Evolutionary conservation across 2,888 invertebrate genomes (phyloP).

Genomic region (Cryptosula pallasiana): DNA sequence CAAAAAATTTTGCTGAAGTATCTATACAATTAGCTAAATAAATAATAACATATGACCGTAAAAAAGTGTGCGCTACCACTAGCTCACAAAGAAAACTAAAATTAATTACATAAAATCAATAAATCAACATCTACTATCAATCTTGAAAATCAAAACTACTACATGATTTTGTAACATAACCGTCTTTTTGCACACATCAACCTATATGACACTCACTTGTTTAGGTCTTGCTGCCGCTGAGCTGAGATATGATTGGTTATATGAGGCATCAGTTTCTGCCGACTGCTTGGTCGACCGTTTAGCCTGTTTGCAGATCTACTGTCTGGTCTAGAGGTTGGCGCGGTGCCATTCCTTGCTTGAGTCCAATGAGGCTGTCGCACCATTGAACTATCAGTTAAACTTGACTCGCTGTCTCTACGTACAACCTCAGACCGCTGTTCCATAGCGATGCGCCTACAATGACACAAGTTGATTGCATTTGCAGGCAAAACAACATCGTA

Average conservation of each 20-base stretch:
- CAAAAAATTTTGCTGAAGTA: too few species aligned
- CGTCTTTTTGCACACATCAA: too few species aligned
- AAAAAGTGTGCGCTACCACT: too few species aligned
- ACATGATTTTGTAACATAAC: too few species aligned
- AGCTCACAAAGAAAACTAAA: too few species aligned
- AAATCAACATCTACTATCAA: too few species aligned
- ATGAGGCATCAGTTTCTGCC: neutral
- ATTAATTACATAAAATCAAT: too few species aligned
- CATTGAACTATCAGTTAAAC: conserved; percentile 6
- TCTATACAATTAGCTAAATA: too few species aligned
- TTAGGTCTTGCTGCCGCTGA: conserved; percentile 18
- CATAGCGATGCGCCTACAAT: conserved; percentile 2
- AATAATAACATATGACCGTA: too few species aligned
- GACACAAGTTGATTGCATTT: too few species aligned
- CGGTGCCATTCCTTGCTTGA: neutral
- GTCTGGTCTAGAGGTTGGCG: neutral
- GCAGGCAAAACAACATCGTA: too few species aligned
- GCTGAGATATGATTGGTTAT: neutral
- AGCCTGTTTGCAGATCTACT: neutral
- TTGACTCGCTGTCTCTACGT: conserved; percentile 19
- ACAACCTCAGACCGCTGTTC: neutral
- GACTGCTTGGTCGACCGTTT: neutral
- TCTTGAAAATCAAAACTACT: too few species aligned
- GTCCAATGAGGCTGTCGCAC: conserved; percentile 18
- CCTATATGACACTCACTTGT: neutral